phyloP scores from a whole-genome alignment of 23 tunicate species.

The Halocynthia roretzi region DNA sequence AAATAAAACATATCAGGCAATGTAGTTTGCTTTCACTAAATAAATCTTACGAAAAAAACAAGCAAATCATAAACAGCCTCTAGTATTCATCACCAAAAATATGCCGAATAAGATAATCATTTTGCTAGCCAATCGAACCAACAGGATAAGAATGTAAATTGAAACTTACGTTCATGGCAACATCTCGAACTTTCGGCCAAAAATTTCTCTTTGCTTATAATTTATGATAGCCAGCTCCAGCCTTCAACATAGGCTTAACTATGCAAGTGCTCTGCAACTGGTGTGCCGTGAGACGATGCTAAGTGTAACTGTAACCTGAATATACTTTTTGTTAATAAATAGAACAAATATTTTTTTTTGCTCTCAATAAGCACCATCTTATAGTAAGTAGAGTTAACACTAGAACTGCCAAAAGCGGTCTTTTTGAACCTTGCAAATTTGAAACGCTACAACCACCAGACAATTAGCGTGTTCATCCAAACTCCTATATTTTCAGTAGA shows the following conservation, averaged over 20 bases:
- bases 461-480: too few relatives aligned
- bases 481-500: too few relatives aligned
- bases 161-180: constrained; percentile 91
- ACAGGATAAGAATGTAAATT: background rate
- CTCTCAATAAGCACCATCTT: too few relatives aligned
- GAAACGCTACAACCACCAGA: too few relatives aligned
- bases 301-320: too few relatives aligned
- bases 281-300: too few relatives aligned
- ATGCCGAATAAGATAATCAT: constrained; percentile 2
- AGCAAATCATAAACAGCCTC: constrained; percentile 43
- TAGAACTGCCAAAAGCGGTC: too few relatives aligned
- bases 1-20: background rate
- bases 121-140: background rate
- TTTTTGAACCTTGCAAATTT: too few relatives aligned
- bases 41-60: background rate
- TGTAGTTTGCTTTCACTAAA: background rate
- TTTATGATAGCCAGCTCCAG: constrained; percentile 97
- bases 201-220: constrained; percentile 95
- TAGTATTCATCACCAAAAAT: constrained; percentile 19
- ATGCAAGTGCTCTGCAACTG: too few relatives aligned
- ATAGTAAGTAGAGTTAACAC: too few relatives aligned
- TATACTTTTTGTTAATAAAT: too few relatives aligned
- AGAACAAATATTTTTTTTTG: too few relatives aligned
- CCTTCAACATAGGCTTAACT: constrained; percentile 79
- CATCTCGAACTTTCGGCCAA: constrained; percentile 99